phyloP scores from a whole-genome alignment of 2,113 vertebrate genomes.

The Anguilla rostrata region DNA sequence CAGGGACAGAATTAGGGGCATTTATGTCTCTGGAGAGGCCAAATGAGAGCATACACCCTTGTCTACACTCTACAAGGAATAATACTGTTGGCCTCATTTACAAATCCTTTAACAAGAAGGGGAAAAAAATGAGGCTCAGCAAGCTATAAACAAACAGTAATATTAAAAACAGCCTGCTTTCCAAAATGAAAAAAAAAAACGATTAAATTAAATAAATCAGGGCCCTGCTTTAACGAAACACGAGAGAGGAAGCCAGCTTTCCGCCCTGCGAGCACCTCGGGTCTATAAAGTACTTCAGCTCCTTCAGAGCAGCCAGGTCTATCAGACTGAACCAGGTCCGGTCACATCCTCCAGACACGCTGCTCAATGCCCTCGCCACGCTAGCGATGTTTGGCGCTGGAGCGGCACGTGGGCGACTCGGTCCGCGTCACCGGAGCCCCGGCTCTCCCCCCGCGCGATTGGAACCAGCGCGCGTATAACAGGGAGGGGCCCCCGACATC shows the following conservation, averaged over 20 bases:
- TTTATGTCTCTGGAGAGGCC: neutral
- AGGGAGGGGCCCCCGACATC: neutral
- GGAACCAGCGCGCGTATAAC: neutral
- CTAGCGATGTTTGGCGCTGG: neutral
- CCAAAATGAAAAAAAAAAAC: neutral
- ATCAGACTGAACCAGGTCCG: neutral
- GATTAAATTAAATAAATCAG: neutral
- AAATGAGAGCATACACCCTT: neutral
- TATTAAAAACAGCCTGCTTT: constrained; percentile 7
- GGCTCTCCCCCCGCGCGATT: neutral
- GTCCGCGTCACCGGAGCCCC: neutral
- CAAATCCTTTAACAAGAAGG: neutral
- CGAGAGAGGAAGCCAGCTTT: neutral
- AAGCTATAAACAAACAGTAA: neutral
- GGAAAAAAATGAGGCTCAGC: neutral
- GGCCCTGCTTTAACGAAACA: neutral
- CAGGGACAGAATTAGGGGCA: neutral
- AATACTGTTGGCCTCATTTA: neutral
- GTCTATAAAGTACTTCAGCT: neutral
- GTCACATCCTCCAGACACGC: neutral
- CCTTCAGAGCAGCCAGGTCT: neutral
- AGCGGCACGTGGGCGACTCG: neutral
- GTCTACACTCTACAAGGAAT: neutral
- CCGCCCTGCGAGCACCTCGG: neutral
- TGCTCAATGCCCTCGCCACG: neutral